Percentiles rank a stretch among this genome's conserved stretches.
Conservation (phyloP, 2,888 invertebrate species). For the Dolichomitus sp. region DNA sequence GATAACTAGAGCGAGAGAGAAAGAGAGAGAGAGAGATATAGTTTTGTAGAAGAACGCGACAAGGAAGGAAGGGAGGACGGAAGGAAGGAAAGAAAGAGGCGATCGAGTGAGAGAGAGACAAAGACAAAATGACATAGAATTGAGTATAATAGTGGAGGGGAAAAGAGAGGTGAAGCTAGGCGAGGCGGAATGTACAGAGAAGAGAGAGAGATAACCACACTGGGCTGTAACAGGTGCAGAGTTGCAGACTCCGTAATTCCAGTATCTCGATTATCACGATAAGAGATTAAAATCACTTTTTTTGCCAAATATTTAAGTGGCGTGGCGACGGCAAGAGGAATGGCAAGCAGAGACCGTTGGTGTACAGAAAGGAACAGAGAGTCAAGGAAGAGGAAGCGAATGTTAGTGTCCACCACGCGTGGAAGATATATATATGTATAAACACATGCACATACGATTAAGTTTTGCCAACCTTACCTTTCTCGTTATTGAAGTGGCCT, state of each 20-base stretch:
- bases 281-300: conserved; percentile 4
- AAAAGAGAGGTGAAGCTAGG: conserved; percentile 69
- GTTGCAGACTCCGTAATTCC: conserved; percentile 40
- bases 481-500: conserved; percentile 95
- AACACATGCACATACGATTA: not conserved
- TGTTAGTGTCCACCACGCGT: conserved; percentile 22
- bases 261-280: conserved; percentile 56
- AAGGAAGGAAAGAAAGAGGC: conserved; percentile 45
- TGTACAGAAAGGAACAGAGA: not conserved
- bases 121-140: conserved; percentile 46
- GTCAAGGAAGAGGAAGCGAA: conserved; percentile 19
- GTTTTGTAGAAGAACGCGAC: conserved; percentile 53
- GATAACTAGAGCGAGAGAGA: conserved; percentile 47
- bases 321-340: not conserved
- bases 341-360: not conserved
- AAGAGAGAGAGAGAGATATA: conserved; percentile 43
- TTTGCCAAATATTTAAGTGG: no score
- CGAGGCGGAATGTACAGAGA: conserved; percentile 66
- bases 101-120: conserved; percentile 30
- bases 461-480: conserved; percentile 89
- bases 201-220: conserved; percentile 29
- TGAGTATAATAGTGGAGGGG: conserved; percentile 37
- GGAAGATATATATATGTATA: not conserved
- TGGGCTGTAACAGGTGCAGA: conserved; percentile 81
- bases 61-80: conserved; percentile 10